Conservation (phyloP, 2,113 vertebrate species). For the Corythoichthys intestinalis region DNA sequence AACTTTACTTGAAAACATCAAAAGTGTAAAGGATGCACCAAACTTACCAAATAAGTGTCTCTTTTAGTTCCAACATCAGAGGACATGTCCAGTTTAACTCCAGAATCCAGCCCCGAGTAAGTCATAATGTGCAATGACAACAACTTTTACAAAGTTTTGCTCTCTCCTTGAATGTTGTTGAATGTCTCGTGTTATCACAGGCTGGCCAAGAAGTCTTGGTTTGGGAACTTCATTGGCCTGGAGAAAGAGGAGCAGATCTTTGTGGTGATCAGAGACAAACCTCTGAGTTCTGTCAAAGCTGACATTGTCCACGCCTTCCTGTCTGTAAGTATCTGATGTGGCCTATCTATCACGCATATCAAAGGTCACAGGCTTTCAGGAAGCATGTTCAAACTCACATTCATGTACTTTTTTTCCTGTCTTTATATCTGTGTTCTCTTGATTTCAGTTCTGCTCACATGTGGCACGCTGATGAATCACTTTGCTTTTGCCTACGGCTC, state of each 20-base stretch:
- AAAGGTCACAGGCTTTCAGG: slow-evolving; percentile 9
- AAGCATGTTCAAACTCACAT: slow-evolving; percentile 5
- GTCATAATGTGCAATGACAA: slow-evolving; percentile 45
- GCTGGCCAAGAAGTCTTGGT: slow-evolving; percentile 91
- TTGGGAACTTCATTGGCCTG: slow-evolving; percentile 89
- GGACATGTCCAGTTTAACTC: slow-evolving; percentile 91
- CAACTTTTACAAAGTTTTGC: background rate
- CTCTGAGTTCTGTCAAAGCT: slow-evolving; percentile 89
- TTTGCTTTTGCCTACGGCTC: slow-evolving; percentile 62
- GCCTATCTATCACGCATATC: slow-evolving; percentile 21
- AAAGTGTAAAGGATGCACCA: background rate
- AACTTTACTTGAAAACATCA: no score
- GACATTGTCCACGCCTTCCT: slow-evolving; percentile 93
- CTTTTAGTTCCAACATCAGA: slow-evolving; percentile 87
- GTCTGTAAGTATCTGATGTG: slow-evolving; percentile 76
- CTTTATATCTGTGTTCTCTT: slow-evolving; percentile 45
- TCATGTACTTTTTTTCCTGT: slow-evolving; percentile 39
- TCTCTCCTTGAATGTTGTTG: slow-evolving; percentile 7
- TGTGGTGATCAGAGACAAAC: slow-evolving; percentile 89
- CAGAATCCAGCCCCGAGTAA: slow-evolving; percentile 93
- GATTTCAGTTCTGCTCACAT: slow-evolving; percentile 47
- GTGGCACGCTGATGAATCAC: slow-evolving; percentile 44
- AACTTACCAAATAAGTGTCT: slow-evolving; percentile 19
- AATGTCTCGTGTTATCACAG: slow-evolving; percentile 50
- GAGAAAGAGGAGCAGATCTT: slow-evolving; percentile 95